Conservation (phyloP, 2,113 vertebrate genomes). For the Dissostichus mawsoni region DNA sequence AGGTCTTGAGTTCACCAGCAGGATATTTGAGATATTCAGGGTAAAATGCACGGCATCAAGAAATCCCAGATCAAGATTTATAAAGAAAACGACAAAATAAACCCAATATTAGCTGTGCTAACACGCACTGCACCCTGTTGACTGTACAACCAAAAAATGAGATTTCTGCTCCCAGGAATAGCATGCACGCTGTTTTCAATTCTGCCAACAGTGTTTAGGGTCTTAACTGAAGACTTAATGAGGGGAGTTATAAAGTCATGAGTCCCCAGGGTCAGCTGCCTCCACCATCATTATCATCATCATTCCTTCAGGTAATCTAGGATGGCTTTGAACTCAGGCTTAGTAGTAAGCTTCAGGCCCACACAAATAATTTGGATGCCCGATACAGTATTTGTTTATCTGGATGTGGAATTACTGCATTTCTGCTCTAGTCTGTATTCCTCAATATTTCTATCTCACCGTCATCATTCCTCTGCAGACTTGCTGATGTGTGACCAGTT, state of each 20-base stretch:
- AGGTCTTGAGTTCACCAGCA: constrained; percentile 34
- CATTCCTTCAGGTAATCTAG: constrained; percentile 63
- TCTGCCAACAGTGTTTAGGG: constrained; percentile 41
- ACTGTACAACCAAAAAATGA: constrained; percentile 38
- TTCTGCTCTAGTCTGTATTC: too few species aligned
- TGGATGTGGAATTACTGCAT: not conserved
- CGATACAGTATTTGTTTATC: constrained; percentile 39
- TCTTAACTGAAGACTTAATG: constrained; percentile 53
- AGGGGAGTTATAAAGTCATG: constrained; percentile 42
- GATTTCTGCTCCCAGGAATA: constrained; percentile 26
- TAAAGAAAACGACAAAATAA: not conserved
- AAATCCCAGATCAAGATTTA: constrained; percentile 9
- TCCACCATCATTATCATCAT: constrained; percentile 51
- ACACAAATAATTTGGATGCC: constrained; percentile 39
- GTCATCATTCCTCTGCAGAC: not conserved
- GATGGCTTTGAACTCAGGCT: constrained; percentile 63
- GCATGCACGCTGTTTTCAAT: constrained; percentile 41
- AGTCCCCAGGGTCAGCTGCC: constrained; percentile 39
- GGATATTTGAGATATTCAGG: constrained; percentile 27
- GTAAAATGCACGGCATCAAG: constrained; percentile 19
- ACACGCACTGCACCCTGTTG: not conserved
- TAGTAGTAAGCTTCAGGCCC: constrained; percentile 36
- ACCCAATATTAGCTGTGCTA: not conserved
- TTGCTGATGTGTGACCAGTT: not conserved
- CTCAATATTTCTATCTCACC: constrained; percentile 10